Evolutionary conservation across 2,797 vertebrate species (phyloP).

Genomic region (Cossypha polioptera): DNA sequence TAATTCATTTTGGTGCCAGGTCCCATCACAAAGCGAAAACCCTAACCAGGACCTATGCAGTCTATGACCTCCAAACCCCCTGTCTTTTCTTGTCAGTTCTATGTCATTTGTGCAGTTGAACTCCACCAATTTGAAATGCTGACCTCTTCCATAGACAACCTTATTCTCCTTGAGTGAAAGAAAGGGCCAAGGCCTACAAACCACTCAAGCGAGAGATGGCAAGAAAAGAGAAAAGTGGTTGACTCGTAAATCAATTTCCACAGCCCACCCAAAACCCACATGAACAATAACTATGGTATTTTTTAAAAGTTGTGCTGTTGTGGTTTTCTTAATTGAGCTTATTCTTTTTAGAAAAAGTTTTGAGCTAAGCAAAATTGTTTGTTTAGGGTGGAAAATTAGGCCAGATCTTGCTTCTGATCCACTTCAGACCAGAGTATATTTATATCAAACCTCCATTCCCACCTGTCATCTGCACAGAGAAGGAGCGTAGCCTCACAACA

Average conservation of each 20-base stretch:
- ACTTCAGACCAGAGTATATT: background rate
- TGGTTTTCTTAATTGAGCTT: conserved; percentile 56
- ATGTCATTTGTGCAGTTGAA: conserved; percentile 86
- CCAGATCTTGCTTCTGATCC: background rate
- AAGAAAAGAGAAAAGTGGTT: conserved; percentile 83
- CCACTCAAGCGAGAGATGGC: conserved; percentile 83
- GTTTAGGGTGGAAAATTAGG: conserved; percentile 22
- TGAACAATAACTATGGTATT: conserved; percentile 60
- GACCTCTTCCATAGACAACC: conserved; percentile 83
- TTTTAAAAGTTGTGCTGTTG: conserved; percentile 62
- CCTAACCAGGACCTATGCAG: conserved; percentile 80
- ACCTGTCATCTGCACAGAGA: conserved; percentile 44
- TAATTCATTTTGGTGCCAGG: conserved; percentile 85
- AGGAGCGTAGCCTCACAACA: conserved; percentile 13
- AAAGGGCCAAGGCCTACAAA: conserved; percentile 78
- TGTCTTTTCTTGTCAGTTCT: conserved; percentile 85
- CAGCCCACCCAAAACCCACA: conserved; percentile 83
- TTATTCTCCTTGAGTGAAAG: conserved; percentile 83
- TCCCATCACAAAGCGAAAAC: conserved; percentile 82
- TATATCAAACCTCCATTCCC: background rate
- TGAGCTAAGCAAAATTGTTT: conserved; percentile 41
- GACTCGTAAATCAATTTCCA: conserved; percentile 86
- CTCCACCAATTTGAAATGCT: conserved; percentile 84
- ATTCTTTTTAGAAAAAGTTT: conserved; percentile 37
- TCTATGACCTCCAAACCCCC: conserved; percentile 81